A percentile compares a stretch with the other conserved stretches of the same genome.
Conservation (phyloP, 2,113 vertebrate genomes). For the Callipepla squamata region DNA sequence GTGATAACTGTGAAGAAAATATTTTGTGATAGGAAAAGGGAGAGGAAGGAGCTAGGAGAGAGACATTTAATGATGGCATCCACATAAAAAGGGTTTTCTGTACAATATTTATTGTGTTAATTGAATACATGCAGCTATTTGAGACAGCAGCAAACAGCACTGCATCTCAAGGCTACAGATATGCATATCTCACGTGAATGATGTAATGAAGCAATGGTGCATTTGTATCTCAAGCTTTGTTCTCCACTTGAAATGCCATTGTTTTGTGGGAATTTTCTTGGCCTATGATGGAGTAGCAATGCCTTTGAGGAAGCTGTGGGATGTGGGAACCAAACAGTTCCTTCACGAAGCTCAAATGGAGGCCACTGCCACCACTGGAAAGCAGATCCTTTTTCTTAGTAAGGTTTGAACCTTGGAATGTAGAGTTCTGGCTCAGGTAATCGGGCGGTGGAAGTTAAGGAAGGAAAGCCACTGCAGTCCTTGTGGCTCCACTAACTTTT, state of each 20-base stretch:
- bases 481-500: neutral
- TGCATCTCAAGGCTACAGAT: neutral
- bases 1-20: slow-evolving; percentile 35
- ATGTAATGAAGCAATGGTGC: neutral
- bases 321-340: neutral
- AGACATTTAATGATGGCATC: neutral
- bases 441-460: neutral
- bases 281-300: neutral
- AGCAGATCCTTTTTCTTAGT: neutral
- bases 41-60: neutral
- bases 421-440: neutral
- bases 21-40: neutral
- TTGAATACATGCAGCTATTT: neutral
- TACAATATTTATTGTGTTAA: neutral
- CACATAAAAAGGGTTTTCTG: neutral
- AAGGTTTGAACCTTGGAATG: neutral
- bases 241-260: neutral
- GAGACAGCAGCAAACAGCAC: neutral
- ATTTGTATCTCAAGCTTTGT: neutral
- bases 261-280: neutral
- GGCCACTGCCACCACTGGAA: neutral
- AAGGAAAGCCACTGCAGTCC: neutral
- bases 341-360: neutral
- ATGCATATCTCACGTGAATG: neutral
- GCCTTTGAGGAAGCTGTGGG: neutral